Conservation (phyloP, 1,140 invertebrate species). For the Coptotermes formosanus region DNA sequence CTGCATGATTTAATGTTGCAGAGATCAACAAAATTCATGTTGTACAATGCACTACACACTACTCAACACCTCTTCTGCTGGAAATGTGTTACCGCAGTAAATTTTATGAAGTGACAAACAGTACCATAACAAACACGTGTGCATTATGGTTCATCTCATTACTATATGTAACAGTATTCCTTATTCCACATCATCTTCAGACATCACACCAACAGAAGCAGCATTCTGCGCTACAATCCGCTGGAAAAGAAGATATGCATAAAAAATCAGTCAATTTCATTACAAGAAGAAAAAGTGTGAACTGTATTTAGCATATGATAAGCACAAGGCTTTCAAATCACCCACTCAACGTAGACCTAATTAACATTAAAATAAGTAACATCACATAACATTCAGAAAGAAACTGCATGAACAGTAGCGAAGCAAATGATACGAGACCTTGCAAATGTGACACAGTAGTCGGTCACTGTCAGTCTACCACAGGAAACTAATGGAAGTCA, state of each 20-base stretch:
- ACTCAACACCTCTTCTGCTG: not conserved
- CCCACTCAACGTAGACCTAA: too few relatives aligned
- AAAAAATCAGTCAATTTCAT: not conserved
- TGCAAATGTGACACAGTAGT: not conserved
- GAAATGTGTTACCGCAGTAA: not conserved
- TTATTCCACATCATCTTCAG: constrained; percentile 51
- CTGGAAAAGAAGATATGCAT: constrained; percentile 19
- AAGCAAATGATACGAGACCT: not conserved
- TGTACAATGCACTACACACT: not conserved
- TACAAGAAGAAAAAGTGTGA: not conserved
- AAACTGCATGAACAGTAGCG: not conserved
- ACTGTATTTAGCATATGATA: not conserved
- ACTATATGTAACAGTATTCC: constrained; percentile 6
- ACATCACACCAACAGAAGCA: constrained; percentile 43
- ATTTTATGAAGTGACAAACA: constrained; percentile 10
- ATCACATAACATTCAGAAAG: not conserved
- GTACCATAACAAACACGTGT: not conserved
- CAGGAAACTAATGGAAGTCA: not conserved
- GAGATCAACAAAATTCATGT: not conserved
- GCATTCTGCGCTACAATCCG: constrained; percentile 42
- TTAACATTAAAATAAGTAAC: too few relatives aligned
- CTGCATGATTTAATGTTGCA: not conserved
- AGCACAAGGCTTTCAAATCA: not conserved
- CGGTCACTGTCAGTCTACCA: not conserved
- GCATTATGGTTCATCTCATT: constrained; percentile 22